These are phyloP conservation scores for Blastobasis adustella DNA, from an alignment of 2,888 invertebrate genomes.

Conservation along the genomic window DNA sequence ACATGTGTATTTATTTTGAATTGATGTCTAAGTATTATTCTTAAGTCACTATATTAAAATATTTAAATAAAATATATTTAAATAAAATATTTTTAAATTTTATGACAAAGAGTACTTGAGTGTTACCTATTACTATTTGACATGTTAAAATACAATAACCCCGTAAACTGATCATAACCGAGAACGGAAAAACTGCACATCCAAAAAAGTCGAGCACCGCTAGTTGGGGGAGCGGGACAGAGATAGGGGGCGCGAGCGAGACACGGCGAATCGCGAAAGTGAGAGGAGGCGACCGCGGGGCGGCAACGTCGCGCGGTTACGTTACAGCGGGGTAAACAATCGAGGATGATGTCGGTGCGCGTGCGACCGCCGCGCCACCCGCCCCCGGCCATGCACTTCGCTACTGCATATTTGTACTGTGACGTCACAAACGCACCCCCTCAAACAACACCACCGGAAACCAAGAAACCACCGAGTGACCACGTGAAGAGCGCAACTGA, in stretches of 20 bases:
- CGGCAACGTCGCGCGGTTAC: slow-evolving; percentile 66
- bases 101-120: slow-evolving; percentile 23
- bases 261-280: slow-evolving; percentile 59
- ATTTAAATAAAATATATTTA: too few relatives aligned
- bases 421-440: slow-evolving; percentile 39
- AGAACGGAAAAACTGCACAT: slow-evolving; percentile 64
- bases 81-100: background rate
- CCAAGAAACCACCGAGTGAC: too few relatives aligned
- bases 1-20: too few relatives aligned
- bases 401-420: slow-evolving; percentile 59
- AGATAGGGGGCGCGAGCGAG: slow-evolving; percentile 31
- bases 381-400: slow-evolving; percentile 54
- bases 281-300: slow-evolving; percentile 64
- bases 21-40: too few relatives aligned
- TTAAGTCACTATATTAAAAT: too few relatives aligned
- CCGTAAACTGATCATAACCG: slow-evolving; percentile 54
- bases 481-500: too few relatives aligned
- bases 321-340: slow-evolving; percentile 70
- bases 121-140: slow-evolving; percentile 8
- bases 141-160: slow-evolving; percentile 45
- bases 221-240: slow-evolving; percentile 52
- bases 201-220: slow-evolving; percentile 73
- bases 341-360: slow-evolving; percentile 57
- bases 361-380: slow-evolving; percentile 42
- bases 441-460: too few relatives aligned